phyloP scores from a whole-genome alignment of 2,113 vertebrate genomes.

The Phainopepla nitens region DNA sequence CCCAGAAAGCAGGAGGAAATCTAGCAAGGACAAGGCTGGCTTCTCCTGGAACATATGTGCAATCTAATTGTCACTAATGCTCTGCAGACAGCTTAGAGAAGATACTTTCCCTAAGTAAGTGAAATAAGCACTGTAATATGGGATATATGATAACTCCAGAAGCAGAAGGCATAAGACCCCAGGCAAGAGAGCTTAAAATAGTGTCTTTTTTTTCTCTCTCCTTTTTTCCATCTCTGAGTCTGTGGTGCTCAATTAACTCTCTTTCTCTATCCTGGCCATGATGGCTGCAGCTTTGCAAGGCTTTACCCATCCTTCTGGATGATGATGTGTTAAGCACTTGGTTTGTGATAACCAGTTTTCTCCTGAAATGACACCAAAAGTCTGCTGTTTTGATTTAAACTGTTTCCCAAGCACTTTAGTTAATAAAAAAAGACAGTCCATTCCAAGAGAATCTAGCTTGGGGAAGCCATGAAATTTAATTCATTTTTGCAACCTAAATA shows the following conservation, averaged over 20 bases:
- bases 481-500: constrained; percentile 62
- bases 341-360: constrained; percentile 38
- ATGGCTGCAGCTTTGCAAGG: background rate
- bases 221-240: background rate
- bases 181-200: background rate
- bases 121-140: background rate
- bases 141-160: constrained; percentile 26
- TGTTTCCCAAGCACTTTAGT: constrained; percentile 17
- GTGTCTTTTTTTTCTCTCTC: background rate
- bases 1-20: background rate
- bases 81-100: background rate
- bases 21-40: background rate
- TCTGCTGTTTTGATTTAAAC: constrained; percentile 38
- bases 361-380: constrained; percentile 11
- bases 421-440: constrained; percentile 16
- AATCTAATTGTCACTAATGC: background rate
- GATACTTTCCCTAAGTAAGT: background rate
- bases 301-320: background rate
- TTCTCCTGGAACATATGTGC: background rate
- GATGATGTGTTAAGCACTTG: background rate
- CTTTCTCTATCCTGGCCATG: background rate
- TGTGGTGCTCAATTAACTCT: background rate
- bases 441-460: constrained; percentile 51
- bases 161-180: constrained; percentile 31
- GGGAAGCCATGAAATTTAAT: constrained; percentile 57